Base-by-base conservation (phyloP, 2,888 invertebrate genomes). In the Pristionchus exspectatus region DNA sequence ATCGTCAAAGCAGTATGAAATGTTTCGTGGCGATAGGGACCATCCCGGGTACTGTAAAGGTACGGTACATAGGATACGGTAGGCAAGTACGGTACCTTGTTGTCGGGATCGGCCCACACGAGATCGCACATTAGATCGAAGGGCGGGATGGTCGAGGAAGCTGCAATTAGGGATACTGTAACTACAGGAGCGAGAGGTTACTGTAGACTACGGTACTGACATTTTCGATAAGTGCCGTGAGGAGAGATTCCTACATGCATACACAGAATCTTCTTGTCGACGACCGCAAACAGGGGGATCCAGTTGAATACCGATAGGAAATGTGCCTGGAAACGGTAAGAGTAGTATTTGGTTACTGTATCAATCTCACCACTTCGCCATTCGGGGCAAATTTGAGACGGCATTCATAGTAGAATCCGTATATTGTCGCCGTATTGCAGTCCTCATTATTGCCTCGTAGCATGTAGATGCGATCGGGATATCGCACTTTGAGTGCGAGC, bases 1-100 rank as follows among this genome's bases (percentile, higher is more conserved):
- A 9, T 44, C 44, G 44, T 44, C 44, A 9, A 44, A 96, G 30
- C 96, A 96, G 94, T 95, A 96, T 21, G 96, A 96, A 50, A 96
- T 96, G 69, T 96, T 96, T 72, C 96, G 92, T 27, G 91, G 77
- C 0, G 92, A 93, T 72, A 93, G 77, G 0, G 93, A 90, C 92
- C 92, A 93, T 0, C 93, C 92, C 30, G 87, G 38, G n/a, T 83
- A 69, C 89, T 89, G 89, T 27, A 66, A 66, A 12, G 69, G 33
- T 69, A 30, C 44, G n/a, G 27, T 30, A n/a, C 1, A 3, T 1
- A 10, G n/a, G 14, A 3, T n/a, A 10, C 24, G 66, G 9, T 69
- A 30, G 12, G 27, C 4, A 27, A 54, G 7, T 50, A 72, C 87
- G 44, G 54, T 72, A 88, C 88, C 88, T 88, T 88, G 77, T 88